Percentiles rank a stretch among this genome's conserved stretches.
Conservation (phyloP, 2,797 vertebrate genomes). For the Xerus rutilus region DNA sequence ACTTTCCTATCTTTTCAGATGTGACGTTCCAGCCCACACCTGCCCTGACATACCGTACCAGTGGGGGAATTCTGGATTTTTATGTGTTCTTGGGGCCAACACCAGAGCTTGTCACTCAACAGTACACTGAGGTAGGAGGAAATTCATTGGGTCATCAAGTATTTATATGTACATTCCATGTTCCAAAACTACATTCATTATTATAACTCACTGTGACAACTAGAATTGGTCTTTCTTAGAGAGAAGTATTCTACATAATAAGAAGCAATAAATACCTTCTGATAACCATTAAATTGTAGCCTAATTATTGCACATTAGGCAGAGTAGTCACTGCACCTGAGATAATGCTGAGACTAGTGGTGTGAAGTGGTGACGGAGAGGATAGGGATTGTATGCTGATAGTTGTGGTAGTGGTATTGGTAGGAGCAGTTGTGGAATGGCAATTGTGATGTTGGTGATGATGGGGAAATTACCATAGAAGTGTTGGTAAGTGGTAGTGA, state of each 20-base stretch:
- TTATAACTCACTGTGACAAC: background rate
- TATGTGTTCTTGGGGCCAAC: constrained; percentile 95
- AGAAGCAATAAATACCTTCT: background rate
- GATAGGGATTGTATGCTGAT: too few species aligned
- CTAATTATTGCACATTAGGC: too few species aligned
- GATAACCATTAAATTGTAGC: too few species aligned
- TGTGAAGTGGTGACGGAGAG: too few species aligned
- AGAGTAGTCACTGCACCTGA: too few species aligned
- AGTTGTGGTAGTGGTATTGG: too few species aligned
- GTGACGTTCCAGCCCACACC: constrained; percentile 95
- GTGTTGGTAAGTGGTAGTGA: too few species aligned
- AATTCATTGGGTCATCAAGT: background rate
- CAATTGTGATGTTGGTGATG: too few species aligned
- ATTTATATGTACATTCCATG: background rate
- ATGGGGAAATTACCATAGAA: too few species aligned
- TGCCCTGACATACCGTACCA: constrained; percentile 94
- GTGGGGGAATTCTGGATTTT: constrained; percentile 96
- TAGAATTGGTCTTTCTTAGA: background rate
- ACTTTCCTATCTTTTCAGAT: constrained; percentile 87
- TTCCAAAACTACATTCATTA: background rate
- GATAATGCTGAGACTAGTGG: too few species aligned
- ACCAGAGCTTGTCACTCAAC: constrained; percentile 94
- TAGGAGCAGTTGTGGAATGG: too few species aligned
- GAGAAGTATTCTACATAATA: background rate
- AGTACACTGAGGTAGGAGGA: constrained; percentile 92